Percentiles rank a stretch among this genome's conserved stretches.
Evolutionary conservation across 2,888 invertebrate genomes (phyloP).

Genomic region (Fragum sueziense): DNA sequence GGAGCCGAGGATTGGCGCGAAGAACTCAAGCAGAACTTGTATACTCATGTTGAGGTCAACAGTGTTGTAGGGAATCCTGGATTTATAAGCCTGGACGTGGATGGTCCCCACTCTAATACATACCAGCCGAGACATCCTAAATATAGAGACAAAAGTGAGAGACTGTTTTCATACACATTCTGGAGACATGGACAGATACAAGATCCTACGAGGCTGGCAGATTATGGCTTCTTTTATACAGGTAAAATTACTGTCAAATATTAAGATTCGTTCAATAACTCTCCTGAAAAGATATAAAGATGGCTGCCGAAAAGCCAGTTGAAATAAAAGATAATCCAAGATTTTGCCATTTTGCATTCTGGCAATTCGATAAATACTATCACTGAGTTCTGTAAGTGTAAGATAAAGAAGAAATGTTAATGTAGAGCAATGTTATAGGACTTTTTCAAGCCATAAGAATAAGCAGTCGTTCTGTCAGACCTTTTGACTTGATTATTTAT

Average conservation of each 20-base stretch:
- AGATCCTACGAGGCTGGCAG: not conserved
- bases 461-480: not conserved
- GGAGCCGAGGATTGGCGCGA: not conserved
- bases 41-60: not conserved
- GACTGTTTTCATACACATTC: not conserved
- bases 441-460: not conserved
- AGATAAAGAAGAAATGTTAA: not conserved
- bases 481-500: not conserved
- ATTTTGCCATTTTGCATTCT: no score
- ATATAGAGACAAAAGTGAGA: not conserved
- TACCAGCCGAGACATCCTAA: slow-evolving; percentile 5
- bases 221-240: slow-evolving; percentile 13
- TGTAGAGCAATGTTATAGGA: not conserved
- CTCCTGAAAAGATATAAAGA: no score
- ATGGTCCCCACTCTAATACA: not conserved
- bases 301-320: no score
- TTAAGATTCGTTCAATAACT: no score
- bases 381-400: no score
- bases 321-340: no score
- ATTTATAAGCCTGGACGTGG: not conserved
- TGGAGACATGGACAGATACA: slow-evolving; percentile 9
- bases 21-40: not conserved
- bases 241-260: no score
- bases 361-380: no score
- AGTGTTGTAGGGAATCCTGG: not conserved